Evolutionary conservation across 2,113 vertebrate genomes (phyloP).

Genomic region (Tachysurus vachellii): DNA sequence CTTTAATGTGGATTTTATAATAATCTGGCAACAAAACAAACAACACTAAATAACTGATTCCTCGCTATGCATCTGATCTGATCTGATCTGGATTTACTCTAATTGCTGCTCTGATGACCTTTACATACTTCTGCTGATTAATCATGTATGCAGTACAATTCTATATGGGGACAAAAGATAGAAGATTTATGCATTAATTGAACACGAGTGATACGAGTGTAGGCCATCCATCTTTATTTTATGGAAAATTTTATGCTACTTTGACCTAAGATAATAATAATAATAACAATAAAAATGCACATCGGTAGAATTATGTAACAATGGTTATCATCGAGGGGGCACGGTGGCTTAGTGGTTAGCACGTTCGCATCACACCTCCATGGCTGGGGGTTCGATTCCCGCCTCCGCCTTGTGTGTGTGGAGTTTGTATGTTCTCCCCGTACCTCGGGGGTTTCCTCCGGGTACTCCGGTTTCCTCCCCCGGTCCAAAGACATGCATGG

Average conservation of each 20-base stretch:
- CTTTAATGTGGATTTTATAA: neutral
- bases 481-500: too few species aligned
- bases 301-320: neutral
- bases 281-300: neutral
- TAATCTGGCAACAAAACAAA: neutral
- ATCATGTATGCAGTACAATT: slow-evolving; percentile 42
- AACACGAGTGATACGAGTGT: slow-evolving; percentile 19
- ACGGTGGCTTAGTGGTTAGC: too few species aligned
- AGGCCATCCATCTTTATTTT: neutral
- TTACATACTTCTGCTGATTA: slow-evolving; percentile 25
- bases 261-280: neutral
- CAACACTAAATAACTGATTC: neutral
- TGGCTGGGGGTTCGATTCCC: too few species aligned
- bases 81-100: neutral
- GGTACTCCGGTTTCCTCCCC: too few species aligned
- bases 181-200: slow-evolving; percentile 12
- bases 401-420: too few species aligned
- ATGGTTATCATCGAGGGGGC: neutral
- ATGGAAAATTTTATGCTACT: neutral
- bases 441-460: too few species aligned
- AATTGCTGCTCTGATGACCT: slow-evolving; percentile 51
- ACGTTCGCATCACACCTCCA: too few species aligned
- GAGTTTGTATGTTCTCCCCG: too few species aligned
- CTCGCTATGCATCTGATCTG: neutral
- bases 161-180: slow-evolving; percentile 1